These are phyloP conservation scores for Aleiodes testaceus DNA, from an alignment of 2,888 invertebrate genomes.

Conservation along the genomic window DNA sequence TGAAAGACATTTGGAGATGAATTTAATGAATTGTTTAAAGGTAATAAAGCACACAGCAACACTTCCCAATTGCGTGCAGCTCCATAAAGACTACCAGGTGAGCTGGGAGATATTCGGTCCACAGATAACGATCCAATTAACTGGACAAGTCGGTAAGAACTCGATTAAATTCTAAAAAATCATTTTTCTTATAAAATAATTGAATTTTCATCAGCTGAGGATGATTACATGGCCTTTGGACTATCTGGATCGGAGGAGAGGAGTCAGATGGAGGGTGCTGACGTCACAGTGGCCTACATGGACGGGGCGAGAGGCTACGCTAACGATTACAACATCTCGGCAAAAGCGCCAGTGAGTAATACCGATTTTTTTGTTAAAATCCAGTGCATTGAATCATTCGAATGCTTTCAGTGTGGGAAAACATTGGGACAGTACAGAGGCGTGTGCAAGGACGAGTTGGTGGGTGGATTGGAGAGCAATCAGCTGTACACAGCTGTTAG, in stretches of 20 bases:
- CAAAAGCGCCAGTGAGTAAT: slow-evolving; percentile 81
- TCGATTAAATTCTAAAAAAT: slow-evolving; percentile 21
- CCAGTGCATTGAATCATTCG: not conserved
- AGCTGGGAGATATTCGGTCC: slow-evolving; percentile 95
- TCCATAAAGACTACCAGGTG: slow-evolving; percentile 88
- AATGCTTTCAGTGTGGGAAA: slow-evolving; percentile 81
- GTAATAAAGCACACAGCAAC: slow-evolving; percentile 75
- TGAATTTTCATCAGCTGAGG: slow-evolving; percentile 69
- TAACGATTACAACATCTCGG: slow-evolving; percentile 89
- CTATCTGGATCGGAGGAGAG: slow-evolving; percentile 83
- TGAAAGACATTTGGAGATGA: no score
- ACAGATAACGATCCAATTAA: slow-evolving; percentile 87
- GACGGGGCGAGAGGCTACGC: slow-evolving; percentile 83
- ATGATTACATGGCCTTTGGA: slow-evolving; percentile 93
- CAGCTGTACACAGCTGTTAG: slow-evolving; percentile 84
- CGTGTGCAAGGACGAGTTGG: slow-evolving; percentile 87
- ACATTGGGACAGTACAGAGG: slow-evolving; percentile 90
- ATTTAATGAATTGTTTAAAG: slow-evolving; percentile 49
- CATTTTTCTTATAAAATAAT: not conserved
- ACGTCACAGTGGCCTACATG: slow-evolving; percentile 86
- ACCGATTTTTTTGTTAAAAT: not conserved
- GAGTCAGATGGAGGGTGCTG: slow-evolving; percentile 89
- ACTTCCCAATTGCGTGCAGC: slow-evolving; percentile 88
- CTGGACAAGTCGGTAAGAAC: slow-evolving; percentile 80
- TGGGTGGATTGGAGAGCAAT: slow-evolving; percentile 87